A percentile compares a stretch with the other conserved stretches of the same genome.
These are phyloP conservation scores for Cyclargus thomasi DNA, from an alignment of 1,140 invertebrate genomes.

Conservation along the genomic window DNA sequence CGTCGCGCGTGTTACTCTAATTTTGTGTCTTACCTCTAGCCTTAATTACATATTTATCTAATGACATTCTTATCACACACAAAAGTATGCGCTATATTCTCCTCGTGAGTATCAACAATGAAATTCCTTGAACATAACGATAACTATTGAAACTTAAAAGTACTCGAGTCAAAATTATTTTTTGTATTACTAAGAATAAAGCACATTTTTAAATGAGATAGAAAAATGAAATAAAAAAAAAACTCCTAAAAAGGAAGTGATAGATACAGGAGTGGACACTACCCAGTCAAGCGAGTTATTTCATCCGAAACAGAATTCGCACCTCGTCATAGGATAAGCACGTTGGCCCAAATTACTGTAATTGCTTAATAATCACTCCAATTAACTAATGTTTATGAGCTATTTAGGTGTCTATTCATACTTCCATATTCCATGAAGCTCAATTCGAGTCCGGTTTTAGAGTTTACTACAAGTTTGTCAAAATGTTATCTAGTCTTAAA, in stretches of 20 bases:
- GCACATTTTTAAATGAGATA: no score
- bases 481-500: no score
- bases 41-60: conserved; percentile 62
- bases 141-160: neutral
- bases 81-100: neutral
- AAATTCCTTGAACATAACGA: conserved; percentile 6
- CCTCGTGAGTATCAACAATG: neutral
- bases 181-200: no score
- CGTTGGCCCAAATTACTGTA: neutral
- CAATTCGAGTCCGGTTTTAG: no score
- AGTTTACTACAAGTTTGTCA: no score
- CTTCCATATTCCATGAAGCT: neutral
- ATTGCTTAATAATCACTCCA: neutral
- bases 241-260: no score
- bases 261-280: no score
- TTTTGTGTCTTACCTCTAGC: conserved; percentile 28
- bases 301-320: neutral
- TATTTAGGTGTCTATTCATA: neutral
- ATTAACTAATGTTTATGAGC: neutral
- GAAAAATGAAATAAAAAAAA: no score
- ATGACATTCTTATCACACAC: conserved; percentile 43
- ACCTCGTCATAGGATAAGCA: neutral
- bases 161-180: no score
- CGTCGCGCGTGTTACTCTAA: conserved; percentile 30
- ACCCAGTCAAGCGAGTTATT: no score